Conservation (phyloP, 2,797 vertebrate species). For the Diglossa cyanea region DNA sequence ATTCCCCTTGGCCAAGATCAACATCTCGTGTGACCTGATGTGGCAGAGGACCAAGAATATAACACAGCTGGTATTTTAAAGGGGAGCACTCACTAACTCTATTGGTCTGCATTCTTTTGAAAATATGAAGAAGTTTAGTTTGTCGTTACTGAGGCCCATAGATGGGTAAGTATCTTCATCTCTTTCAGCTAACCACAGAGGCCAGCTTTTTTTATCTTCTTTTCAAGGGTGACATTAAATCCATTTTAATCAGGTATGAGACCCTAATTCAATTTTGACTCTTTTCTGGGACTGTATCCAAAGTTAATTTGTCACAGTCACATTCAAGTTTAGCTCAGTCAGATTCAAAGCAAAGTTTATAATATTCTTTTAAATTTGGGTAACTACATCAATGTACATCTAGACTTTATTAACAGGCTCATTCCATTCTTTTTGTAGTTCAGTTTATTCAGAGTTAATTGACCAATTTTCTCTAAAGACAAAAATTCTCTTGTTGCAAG, state of each 20-base stretch:
- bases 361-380: constrained; percentile 4
- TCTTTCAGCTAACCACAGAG: neutral
- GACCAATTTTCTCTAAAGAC: neutral
- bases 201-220: neutral
- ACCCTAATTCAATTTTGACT: constrained; percentile 31
- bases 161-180: neutral
- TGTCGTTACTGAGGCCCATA: neutral
- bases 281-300: constrained; percentile 29
- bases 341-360: constrained; percentile 12
- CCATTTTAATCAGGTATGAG: constrained; percentile 38
- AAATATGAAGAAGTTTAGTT: neutral
- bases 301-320: constrained; percentile 25
- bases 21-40: neutral
- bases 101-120: neutral
- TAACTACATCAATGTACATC: neutral
- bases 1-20: constrained; percentile 8
- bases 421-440: neutral
- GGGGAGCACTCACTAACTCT: neutral
- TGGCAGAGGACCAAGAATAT: neutral
- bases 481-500: neutral
- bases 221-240: constrained; percentile 25
- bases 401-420: neutral
- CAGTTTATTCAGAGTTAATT: neutral
- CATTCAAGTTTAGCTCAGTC: neutral
- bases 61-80: neutral